Percentiles rank a stretch among this genome's conserved stretches.
Evolutionary conservation across 2,888 invertebrate species (phyloP).

Genomic region (Spisula solida): DNA sequence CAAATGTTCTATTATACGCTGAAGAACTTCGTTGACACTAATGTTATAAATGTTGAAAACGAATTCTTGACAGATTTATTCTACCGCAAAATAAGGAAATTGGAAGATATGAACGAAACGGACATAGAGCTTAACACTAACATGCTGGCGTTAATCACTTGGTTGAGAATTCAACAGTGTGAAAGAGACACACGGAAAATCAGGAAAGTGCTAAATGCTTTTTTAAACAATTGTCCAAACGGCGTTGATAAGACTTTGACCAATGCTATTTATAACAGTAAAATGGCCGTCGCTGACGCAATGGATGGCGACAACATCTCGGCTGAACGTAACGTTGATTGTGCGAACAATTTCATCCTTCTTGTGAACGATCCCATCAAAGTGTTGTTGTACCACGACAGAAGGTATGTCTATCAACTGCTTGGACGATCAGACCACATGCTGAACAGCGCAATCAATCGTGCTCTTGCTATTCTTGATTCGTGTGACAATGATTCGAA

Average conservation of each 20-base stretch:
- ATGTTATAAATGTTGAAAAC: constrained; percentile 6
- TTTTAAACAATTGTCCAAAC: neutral
- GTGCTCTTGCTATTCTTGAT: neutral
- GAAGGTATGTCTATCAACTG: constrained; percentile 21
- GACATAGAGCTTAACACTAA: neutral
- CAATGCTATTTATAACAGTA: neutral
- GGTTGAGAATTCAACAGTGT: constrained; percentile 26
- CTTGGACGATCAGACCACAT: neutral
- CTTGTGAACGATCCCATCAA: neutral
- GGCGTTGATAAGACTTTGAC: neutral
- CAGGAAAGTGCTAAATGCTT: neutral
- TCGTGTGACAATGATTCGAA: neutral
- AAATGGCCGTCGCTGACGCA: constrained; percentile 18
- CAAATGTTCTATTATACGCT: neutral
- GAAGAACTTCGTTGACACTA: neutral
- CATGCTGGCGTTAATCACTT: constrained; percentile 9
- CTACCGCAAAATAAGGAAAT: neutral
- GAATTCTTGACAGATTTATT: neutral
- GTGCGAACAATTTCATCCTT: neutral
- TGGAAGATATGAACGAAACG: neutral
- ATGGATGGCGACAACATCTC: neutral
- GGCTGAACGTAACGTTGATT: neutral
- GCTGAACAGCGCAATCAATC: neutral
- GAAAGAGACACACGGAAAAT: constrained; percentile 15
- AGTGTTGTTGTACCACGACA: constrained; percentile 20